Conservation (phyloP, 2,888 invertebrate species). For the Laspeyria flexula region DNA sequence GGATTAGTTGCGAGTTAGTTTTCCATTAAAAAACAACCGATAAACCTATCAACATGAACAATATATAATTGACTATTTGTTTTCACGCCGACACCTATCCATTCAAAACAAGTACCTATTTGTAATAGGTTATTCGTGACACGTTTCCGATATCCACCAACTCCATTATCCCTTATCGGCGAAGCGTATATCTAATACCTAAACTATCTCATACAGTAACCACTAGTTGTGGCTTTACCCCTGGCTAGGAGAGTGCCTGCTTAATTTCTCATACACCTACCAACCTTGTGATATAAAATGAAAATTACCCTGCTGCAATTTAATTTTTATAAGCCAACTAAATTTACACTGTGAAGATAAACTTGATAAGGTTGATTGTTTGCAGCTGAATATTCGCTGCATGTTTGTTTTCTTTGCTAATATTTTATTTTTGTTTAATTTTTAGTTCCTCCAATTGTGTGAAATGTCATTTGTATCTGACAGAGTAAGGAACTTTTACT, state of each 20-base stretch:
- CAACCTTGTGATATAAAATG: conserved; percentile 44
- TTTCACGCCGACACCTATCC: not conserved
- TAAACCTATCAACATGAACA: not conserved
- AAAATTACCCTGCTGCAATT: conserved; percentile 51
- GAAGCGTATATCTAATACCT: conserved; percentile 21
- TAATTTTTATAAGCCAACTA: conserved; percentile 45
- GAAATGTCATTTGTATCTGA: too few relatives aligned
- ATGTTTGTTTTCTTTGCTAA: not conserved
- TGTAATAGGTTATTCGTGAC: conserved; percentile 33
- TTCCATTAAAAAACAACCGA: too few relatives aligned
- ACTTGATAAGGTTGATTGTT: not conserved
- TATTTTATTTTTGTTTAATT: too few relatives aligned
- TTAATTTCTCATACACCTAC: conserved; percentile 45
- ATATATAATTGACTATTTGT: not conserved
- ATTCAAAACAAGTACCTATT: conserved; percentile 10
- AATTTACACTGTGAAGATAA: conserved; percentile 18
- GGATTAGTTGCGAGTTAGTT: too few relatives aligned
- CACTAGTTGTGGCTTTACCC: conserved; percentile 38
- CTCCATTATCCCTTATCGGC: conserved; percentile 38
- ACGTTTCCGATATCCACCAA: conserved; percentile 29
- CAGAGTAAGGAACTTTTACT: too few relatives aligned
- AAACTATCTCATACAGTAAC: conserved; percentile 38
- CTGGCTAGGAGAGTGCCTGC: conserved; percentile 37
- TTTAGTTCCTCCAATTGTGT: too few relatives aligned
- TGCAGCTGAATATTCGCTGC: not conserved